Evolutionary conservation across 2,888 invertebrate genomes (phyloP), one percentile per base, ranked within the genome.

Genomic region (Lycophotia porphyrea): DNA sequence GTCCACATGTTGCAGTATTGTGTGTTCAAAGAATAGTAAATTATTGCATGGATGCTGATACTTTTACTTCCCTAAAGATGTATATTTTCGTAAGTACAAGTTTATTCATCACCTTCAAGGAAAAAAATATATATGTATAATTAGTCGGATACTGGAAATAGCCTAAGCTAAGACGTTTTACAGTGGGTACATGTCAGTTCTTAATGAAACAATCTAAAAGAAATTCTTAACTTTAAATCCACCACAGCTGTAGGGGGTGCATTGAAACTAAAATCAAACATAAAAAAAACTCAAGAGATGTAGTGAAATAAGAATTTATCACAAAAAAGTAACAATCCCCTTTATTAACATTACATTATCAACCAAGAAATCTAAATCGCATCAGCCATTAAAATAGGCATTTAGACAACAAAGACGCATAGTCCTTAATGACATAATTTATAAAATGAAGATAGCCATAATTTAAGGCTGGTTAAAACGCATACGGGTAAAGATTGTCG

Each of bases 361-460:
- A 31, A 18, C 42, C 21, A 21, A 66, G 52, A 39, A 82, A 80
- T 82, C 66, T 67, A 63, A 70, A 76, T 66, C 70, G 70, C 31
- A 42, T 27, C 36, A 71, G 21, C 70, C 44, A 69, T 75, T 82
- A 65, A 84, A 84, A 66, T 27, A 58, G 36, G 15, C 52, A 84
- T 84, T 82, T 58, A 71, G 84, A 84, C 55, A 84, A 84, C 69
- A 84, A 84, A 80, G 58, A 71, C 55, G 60, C 52, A 65, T 27
- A 81, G 68, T 49, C 71, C 60, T 79, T 27, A 75, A 82, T 80
- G 52, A n/a, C 24, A 42, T n/a, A n/a, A n/a, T n/a, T n/a, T n/a
- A n/a, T n/a, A n/a, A n/a, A n/a, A n/a, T n/a, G n/a, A 42, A 34
- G 82, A 84, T 81, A 84, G 65, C 71, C 68, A 65, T 65, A 55